Percentiles rank a stretch among this genome's conserved stretches.
These are phyloP conservation scores for Anarsia innoxiella DNA, from an alignment of 2,888 invertebrate species.

Conservation along the genomic window DNA sequence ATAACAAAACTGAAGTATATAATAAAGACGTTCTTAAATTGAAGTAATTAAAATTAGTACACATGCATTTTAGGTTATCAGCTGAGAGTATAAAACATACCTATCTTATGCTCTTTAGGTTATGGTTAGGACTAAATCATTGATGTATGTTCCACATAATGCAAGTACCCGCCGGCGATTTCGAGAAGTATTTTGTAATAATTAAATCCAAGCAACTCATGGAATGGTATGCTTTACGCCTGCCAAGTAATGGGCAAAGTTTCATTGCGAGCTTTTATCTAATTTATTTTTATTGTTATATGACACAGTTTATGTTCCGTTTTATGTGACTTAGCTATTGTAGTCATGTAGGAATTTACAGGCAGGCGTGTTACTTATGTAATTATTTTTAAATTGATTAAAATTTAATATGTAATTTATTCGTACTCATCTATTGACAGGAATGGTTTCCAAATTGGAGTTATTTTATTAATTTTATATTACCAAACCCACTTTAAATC, in stretches of 20 bases:
- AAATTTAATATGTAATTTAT: not conserved
- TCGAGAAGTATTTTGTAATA: constrained; percentile 45
- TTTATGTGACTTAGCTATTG: constrained; percentile 39
- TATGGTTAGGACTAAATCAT: no score
- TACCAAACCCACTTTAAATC: not conserved
- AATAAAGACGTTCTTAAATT: no score
- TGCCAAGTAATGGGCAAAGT: constrained; percentile 59
- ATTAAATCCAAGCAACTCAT: constrained; percentile 62
- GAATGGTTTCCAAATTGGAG: not conserved
- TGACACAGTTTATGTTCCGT: constrained; percentile 56
- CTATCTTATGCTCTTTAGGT: no score
- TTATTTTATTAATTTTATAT: not conserved
- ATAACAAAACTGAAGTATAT: no score
- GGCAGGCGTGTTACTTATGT: not conserved
- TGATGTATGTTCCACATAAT: no score
- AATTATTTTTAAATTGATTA: not conserved
- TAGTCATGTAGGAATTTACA: not conserved
- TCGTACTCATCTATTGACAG: not conserved
- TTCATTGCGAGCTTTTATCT: constrained; percentile 69
- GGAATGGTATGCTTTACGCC: constrained; percentile 57
- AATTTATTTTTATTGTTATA: constrained; percentile 72
- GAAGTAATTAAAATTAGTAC: no score
- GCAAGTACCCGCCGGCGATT: not conserved
- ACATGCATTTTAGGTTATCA: no score
- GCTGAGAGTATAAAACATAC: no score